A percentile compares a stretch with the other conserved stretches of the same genome.
Conservation (phyloP, 2,888 invertebrate species). For the Omphaloscelis lunosa region DNA sequence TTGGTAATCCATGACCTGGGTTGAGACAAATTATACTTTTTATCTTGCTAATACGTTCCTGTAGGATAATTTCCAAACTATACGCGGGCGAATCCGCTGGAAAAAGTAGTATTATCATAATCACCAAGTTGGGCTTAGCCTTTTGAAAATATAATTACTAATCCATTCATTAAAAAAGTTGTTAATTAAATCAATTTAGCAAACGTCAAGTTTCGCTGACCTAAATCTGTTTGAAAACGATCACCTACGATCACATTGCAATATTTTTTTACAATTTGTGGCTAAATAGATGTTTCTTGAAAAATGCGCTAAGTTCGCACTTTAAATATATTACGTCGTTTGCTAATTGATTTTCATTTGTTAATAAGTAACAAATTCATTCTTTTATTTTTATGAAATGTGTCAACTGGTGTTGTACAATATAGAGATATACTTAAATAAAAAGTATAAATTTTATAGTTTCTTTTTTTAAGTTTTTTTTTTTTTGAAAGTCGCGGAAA, state of each 20-base stretch:
- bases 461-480: no score
- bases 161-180: neutral
- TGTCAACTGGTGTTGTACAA: no score
- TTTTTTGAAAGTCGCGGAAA: no score
- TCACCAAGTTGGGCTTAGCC: no score
- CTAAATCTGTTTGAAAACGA: constrained; percentile 27
- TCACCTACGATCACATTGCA: constrained; percentile 32
- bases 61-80: no score
- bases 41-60: no score
- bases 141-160: neutral
- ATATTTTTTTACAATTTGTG: neutral
- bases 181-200: constrained; percentile 9
- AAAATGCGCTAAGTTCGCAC: constrained; percentile 3
- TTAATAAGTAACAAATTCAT: neutral
- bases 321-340: constrained; percentile 2
- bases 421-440: no score
- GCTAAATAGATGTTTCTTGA: neutral
- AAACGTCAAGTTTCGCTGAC: constrained; percentile 25
- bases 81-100: no score
- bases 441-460: no score
- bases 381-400: neutral
- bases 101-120: no score
- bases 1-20: no score
- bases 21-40: no score
- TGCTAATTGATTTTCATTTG: constrained; percentile 9